Evolutionary conservation across 2,888 invertebrate genomes (phyloP), one percentile per base, ranked within the genome.

Genomic region (Zele albiditarsus): DNA sequence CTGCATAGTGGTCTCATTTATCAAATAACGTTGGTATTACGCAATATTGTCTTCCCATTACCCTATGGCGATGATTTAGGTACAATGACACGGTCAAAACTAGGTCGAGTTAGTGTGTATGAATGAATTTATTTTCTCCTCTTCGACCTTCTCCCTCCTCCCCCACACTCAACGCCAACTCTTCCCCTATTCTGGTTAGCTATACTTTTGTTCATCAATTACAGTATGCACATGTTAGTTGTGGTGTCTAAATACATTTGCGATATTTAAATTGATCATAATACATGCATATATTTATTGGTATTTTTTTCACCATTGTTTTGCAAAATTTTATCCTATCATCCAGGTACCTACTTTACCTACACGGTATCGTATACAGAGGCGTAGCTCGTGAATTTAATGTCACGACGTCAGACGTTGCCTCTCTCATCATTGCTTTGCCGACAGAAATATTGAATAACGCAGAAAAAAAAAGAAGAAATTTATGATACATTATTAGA

Each of bases 281-380:
- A 63, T 20, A 33, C n/a, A 42, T 73, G 60, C 28, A 8, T 57
- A 33, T 68, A n/a, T 69, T 33, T 49, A 20, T 69, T 75, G 66
- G 73, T 71, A 46, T 65, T 57, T 74, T 66, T 65, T 68, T 60
- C 25, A 38, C 38, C 58, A 80, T 85, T 85, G 84, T 80, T 83
- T 83, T 84, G 81, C 82, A 82, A 80, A 84, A 72, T 82, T 84
- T 85, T 84, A 85, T 76, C 83, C 83, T 86, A 88, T 80, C 81
- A 84, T 85, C 88, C 88, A 89, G 89, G 88, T 89, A 88, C 88
- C 89, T 89, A 89, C 87, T 87, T 88, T 89, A 88, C 88, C 88
- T 88, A 89, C 88, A 83, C 88, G 88, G 88, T 89, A 88, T 89
- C 88, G 88, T 88, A 89, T 88, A 88, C 88, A 86, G 85, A 83